Conservation (phyloP, 2,797 vertebrate genomes). For the Ambastaia sidthimunki region DNA sequence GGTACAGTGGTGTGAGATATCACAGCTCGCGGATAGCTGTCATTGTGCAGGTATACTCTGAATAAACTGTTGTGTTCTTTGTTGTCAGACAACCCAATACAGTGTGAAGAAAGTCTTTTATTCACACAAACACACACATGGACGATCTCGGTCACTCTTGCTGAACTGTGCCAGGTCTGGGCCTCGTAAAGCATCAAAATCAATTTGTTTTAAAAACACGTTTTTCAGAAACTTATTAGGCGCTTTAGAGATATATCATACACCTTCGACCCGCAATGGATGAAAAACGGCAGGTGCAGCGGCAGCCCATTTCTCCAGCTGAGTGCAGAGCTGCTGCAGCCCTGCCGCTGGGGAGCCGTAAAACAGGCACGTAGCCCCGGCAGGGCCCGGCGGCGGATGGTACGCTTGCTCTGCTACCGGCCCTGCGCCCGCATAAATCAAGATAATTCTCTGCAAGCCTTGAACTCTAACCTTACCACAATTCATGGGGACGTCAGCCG, state of each 20-base stretch:
- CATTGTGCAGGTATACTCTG: slow-evolving; percentile 45
- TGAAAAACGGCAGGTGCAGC: slow-evolving; percentile 87
- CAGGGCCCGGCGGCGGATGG: slow-evolving; percentile 78
- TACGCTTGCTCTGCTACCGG: slow-evolving; percentile 81
- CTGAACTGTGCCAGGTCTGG: slow-evolving; percentile 72
- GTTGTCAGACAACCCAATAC: slow-evolving; percentile 50
- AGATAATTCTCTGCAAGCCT: slow-evolving; percentile 96
- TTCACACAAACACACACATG: slow-evolving; percentile 8
- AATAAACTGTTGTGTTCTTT: slow-evolving; percentile 37
- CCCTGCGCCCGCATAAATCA: slow-evolving; percentile 90
- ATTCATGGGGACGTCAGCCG: slow-evolving; percentile 86
- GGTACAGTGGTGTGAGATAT: slow-evolving; percentile 44
- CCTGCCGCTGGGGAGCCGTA: slow-evolving; percentile 88
- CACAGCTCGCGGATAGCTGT: slow-evolving; percentile 42
- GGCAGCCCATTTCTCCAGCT: slow-evolving; percentile 89
- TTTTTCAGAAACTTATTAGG: slow-evolving; percentile 90
- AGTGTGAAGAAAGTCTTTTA: slow-evolving; percentile 40
- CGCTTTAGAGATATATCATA: slow-evolving; percentile 94
- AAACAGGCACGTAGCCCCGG: slow-evolving; percentile 82
- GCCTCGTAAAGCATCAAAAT: slow-evolving; percentile 87
- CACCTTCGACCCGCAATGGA: slow-evolving; percentile 86
- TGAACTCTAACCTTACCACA: slow-evolving; percentile 94
- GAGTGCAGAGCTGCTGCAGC: slow-evolving; percentile 84
- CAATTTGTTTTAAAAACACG: slow-evolving; percentile 94
- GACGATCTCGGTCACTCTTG: slow-evolving; percentile 66